These are phyloP conservation scores for Halcyon smyrnensis DNA, from an alignment of 2,797 vertebrate species.

Conservation along the genomic window DNA sequence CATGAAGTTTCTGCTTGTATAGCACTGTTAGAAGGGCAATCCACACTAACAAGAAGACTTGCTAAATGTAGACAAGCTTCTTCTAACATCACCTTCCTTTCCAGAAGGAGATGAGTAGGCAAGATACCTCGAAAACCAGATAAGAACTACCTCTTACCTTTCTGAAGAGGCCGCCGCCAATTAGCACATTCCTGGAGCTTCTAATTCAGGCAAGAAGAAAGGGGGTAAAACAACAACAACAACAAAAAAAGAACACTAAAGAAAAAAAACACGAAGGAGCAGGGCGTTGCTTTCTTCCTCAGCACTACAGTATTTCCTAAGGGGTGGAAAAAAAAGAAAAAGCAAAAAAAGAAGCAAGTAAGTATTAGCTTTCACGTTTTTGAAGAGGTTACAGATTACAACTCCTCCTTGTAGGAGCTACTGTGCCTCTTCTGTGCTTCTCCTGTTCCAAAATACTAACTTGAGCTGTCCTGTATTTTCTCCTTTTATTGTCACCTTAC, in stretches of 20 bases:
- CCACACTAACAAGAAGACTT: not conserved
- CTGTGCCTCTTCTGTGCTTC: not conserved
- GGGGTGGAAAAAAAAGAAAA: not conserved
- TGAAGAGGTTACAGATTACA: not conserved
- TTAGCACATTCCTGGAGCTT: conserved; percentile 66
- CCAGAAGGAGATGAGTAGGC: conserved; percentile 23
- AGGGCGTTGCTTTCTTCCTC: not conserved
- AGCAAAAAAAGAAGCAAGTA: not conserved
- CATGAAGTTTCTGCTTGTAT: not conserved
- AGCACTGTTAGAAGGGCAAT: not conserved
- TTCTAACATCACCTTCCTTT: not conserved
- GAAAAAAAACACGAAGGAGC: not conserved
- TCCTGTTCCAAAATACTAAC: not conserved
- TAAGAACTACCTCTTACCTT: conserved; percentile 68
- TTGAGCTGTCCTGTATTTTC: not conserved
- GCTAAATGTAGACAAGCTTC: not conserved
- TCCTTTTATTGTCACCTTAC: not conserved
- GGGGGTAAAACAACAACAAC: no score
- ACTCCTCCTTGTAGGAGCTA: not conserved
- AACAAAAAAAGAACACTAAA: not conserved
- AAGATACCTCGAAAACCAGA: conserved; percentile 26
- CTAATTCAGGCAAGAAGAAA: conserved; percentile 27
- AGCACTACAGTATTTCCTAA: conserved; percentile 41
- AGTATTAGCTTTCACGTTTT: not conserved
- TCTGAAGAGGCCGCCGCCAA: conserved; percentile 59